These are phyloP conservation scores for Molanna angustata DNA, from an alignment of 2,888 invertebrate genomes.

Conservation along the genomic window DNA sequence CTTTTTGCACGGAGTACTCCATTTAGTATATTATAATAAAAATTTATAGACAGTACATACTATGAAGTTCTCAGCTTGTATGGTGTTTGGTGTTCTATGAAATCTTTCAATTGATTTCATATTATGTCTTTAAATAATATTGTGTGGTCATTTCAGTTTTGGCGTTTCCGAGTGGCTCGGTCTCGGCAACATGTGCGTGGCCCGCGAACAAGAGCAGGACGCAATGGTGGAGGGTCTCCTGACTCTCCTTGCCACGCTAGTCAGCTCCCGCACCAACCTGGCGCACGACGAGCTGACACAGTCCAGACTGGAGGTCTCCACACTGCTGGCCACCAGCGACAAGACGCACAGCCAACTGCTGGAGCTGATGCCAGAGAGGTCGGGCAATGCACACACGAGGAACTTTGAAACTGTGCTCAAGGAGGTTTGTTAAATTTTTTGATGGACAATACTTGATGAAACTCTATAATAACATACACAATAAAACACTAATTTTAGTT, in stretches of 20 bases:
- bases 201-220: conserved; percentile 79
- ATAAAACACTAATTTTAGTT: no score
- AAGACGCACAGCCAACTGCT: conserved; percentile 94
- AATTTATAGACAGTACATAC: no score
- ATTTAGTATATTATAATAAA: no score
- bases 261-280: conserved; percentile 84
- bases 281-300: conserved; percentile 65
- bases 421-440: conserved; percentile 57
- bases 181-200: conserved; percentile 65
- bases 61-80: no score
- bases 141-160: conserved; percentile 57
- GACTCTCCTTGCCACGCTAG: conserved; percentile 84
- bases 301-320: conserved; percentile 88
- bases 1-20: no score
- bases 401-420: conserved; percentile 85
- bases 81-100: no score
- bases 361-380: conserved; percentile 94
- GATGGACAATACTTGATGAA: no score
- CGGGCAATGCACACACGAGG: conserved; percentile 85
- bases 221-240: conserved; percentile 92
- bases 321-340: conserved; percentile 88
- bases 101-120: no score
- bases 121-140: no score
- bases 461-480: no score
- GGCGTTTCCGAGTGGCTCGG: conserved; percentile 86